phyloP scores from a whole-genome alignment of 2,888 invertebrate genomes.

The Busseola fusca region DNA sequence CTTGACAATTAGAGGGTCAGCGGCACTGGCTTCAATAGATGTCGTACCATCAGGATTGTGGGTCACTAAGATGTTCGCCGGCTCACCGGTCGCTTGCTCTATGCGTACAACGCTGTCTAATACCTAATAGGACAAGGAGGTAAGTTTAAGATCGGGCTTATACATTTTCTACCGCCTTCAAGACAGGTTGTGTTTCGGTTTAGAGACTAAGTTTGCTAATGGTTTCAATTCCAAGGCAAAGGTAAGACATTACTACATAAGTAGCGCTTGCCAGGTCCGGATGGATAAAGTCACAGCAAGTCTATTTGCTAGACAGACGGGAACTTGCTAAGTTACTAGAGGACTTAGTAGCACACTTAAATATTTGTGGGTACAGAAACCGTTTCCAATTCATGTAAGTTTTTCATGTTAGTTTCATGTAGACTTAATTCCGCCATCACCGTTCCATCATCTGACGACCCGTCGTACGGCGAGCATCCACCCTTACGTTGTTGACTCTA shows the following conservation, averaged over 20 bases:
- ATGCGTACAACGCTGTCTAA: conserved; percentile 87
- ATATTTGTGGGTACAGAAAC: neutral
- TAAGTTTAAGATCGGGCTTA: conserved; percentile 13
- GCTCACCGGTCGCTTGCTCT: conserved; percentile 86
- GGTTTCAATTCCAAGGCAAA: neutral
- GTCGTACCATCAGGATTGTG: conserved; percentile 88
- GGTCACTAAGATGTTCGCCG: conserved; percentile 86
- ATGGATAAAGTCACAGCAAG: neutral
- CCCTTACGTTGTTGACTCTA: too few species aligned
- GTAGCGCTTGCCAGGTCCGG: neutral
- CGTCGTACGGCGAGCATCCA: too few species aligned
- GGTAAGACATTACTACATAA: neutral
- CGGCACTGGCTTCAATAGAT: conserved; percentile 85
- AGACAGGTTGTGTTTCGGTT: neutral
- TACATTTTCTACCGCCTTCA: conserved; percentile 1
- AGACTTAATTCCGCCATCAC: too few species aligned
- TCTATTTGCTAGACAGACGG: neutral
- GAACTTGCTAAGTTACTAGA: neutral
- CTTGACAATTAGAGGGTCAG: conserved; percentile 86
- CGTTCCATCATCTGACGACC: too few species aligned
- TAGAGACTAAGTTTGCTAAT: neutral
- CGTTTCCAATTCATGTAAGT: neutral
- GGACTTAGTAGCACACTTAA: neutral
- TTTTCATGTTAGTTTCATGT: too few species aligned
- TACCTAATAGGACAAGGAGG: conserved; percentile 71